Evolutionary conservation across 2,797 vertebrate species (phyloP).

Genomic region (Hemibagrus guttatus): DNA sequence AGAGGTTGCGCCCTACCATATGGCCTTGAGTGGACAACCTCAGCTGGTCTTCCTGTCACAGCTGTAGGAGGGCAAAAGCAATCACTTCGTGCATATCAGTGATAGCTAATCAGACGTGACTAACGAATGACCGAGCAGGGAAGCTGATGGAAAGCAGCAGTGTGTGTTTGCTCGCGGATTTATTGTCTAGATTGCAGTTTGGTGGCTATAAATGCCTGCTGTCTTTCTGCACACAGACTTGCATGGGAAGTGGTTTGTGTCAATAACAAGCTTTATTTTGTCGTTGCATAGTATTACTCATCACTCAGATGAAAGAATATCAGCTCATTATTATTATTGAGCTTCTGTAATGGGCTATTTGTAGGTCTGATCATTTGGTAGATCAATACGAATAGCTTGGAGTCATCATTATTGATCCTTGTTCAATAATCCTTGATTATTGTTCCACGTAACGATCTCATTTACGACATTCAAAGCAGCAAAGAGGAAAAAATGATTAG

Average conservation of each 20-base stretch:
- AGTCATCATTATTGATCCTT: slow-evolving; percentile 22
- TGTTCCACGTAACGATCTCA: slow-evolving; percentile 11
- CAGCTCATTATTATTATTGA: not conserved
- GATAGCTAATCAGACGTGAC: slow-evolving; percentile 44
- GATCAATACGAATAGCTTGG: slow-evolving; percentile 29
- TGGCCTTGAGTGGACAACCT: slow-evolving; percentile 28
- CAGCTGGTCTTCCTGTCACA: slow-evolving; percentile 44
- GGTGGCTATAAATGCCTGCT: slow-evolving; percentile 15
- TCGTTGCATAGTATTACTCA: not conserved
- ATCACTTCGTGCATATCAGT: slow-evolving; percentile 46
- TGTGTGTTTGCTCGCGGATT: slow-evolving; percentile 36
- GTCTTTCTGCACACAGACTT: slow-evolving; percentile 3
- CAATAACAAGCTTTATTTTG: slow-evolving; percentile 18
- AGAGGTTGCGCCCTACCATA: slow-evolving; percentile 17
- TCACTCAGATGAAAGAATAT: not conserved
- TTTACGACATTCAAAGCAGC: slow-evolving; percentile 31
- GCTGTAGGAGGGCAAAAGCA: slow-evolving; percentile 49
- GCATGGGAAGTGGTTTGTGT: not conserved
- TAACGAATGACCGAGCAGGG: slow-evolving; percentile 34
- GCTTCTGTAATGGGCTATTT: slow-evolving; percentile 26
- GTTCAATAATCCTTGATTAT: too few species aligned
- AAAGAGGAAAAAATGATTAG: not conserved
- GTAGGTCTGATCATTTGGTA: slow-evolving; percentile 23
- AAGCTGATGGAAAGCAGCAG: slow-evolving; percentile 19
- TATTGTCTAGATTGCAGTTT: slow-evolving; percentile 24